Evolutionary conservation across 2,797 vertebrate species (phyloP), one percentile per base, ranked within the genome.

Genomic region (Chromobotia macracanthus): DNA sequence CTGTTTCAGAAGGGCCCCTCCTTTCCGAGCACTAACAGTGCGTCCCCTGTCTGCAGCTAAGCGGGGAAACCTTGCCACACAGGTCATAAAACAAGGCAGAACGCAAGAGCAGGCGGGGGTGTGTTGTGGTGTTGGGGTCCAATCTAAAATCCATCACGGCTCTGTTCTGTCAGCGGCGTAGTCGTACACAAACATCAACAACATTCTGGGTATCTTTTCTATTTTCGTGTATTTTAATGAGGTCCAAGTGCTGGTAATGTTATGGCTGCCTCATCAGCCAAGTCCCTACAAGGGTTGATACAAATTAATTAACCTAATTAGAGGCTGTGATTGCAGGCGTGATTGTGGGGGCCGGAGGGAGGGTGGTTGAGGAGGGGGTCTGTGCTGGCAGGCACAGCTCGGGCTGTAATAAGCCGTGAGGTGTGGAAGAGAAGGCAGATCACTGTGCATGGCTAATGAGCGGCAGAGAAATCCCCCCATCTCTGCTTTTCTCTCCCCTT

Each of bases 241-340:
- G 82, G 87, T 88, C 90, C 80, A 92, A 94, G 93, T 92, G 89
- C 94, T 94, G 94, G 88, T 90, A 93, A 94, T 96, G 94, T 96
- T 95, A 96, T 94, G 94, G 94, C 95, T 95, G 95, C 94, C 95
- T 98, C 96, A 96, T 98, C 97, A 97, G 95, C 95, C 95, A 94
- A 94, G 94, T 97, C 96, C 97, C 97, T 98, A 96, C 90, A 95
- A 97, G 97, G 96, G 95, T 95, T 97, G 96, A 97, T 97, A 97
- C 97, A 97, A 98, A 99, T 99, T 98, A 99, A 99, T 99, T 98
- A 99, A 98, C 96, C 97, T 98, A 98, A 99, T 99, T 98, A 98
- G 97, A 96, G 95, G 94, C 96, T 97, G 96, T 98, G 97, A 98
- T 98, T 99, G 97, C 96, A 94, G 96, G 95, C 96, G 95, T 97